Evolutionary conservation across 2,888 invertebrate species (phyloP), one percentile per base, ranked within the genome.

Genomic region (Cataglyphis livida): DNA sequence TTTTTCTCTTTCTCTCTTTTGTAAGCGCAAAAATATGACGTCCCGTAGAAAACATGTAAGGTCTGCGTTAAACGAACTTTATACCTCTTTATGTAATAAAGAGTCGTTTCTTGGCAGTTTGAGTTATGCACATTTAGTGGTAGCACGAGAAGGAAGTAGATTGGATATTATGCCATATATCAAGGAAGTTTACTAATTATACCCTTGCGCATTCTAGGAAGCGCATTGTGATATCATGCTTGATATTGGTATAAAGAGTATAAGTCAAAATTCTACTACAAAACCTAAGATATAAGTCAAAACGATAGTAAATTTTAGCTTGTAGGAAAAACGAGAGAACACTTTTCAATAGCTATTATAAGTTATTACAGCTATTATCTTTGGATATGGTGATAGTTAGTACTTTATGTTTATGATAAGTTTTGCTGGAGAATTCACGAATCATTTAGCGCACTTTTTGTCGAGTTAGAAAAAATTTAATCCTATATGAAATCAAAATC

Each of bases 181-280:
- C 76, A 76, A 76, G 38, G 38, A 76, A 76, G 76, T 76, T 76
- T 76, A 76, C 68, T 68, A 76, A 76, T 76, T 76, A 54, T 28
- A 68, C 54, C 68, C 76, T 68, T 76, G 54, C 54, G 68, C 54
- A 76, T 76, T 76, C 68, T 41, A 54, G 68, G 38, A 76, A 76
- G 76, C 54, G 76, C 66, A 75, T 75, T 75, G 75, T 68, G 66
- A 76, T 76, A 68, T 75, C 35, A 64, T 68, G n/a, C 75, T 64
- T 25, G 74, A 48, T 35, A 35, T 25, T 41, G 9, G 38, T 54
- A 12, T 38, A 75, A 66, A 76, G 66, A 65, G 38, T 35, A 76
- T 76, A 68, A 76, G 51, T 76, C 68, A 76, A 76, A 68, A 54
- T 35, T 35, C 51, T 65, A 44, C 28, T 64, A 65, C 12, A 35